phyloP scores from a whole-genome alignment of 1,140 invertebrate genomes.

The Polypedilum pembai region DNA sequence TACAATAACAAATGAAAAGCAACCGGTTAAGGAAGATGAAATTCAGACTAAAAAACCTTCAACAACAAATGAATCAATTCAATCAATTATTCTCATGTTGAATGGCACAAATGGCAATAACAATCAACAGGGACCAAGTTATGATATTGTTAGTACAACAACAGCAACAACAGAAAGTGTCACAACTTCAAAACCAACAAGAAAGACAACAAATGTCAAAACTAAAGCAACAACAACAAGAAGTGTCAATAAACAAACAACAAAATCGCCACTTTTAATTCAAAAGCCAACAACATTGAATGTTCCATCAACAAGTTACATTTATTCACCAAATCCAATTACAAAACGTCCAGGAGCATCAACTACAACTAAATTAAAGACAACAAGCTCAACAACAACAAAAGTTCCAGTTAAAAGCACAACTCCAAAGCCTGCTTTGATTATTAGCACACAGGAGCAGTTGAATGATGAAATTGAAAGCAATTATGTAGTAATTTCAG shows the following conservation, averaged over 20 bases:
- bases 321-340: constrained; percentile 47
- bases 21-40: constrained; percentile 28
- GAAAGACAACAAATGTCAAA: constrained; percentile 25
- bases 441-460: neutral
- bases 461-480: neutral
- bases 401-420: constrained; percentile 31
- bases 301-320: constrained; percentile 50
- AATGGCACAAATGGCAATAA: constrained; percentile 48
- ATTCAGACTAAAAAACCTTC: constrained; percentile 40
- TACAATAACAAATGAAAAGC: constrained; percentile 36
- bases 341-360: constrained; percentile 38
- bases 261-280: neutral
- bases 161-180: constrained; percentile 30
- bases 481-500: neutral
- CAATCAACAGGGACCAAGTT: neutral
- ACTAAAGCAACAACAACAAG: neutral
- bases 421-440: constrained; percentile 31
- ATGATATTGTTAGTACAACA: neutral
- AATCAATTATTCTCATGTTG: constrained; percentile 58
- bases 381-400: constrained; percentile 30
- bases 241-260: constrained; percentile 21
- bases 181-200: constrained; percentile 30
- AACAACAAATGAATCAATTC: constrained; percentile 47
- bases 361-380: constrained; percentile 31
- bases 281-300: constrained; percentile 28